Evolutionary conservation across 2,113 vertebrate genomes (phyloP), one percentile per base, ranked within the genome.

Genomic region (Ictidomys tridecemlineatus): DNA sequence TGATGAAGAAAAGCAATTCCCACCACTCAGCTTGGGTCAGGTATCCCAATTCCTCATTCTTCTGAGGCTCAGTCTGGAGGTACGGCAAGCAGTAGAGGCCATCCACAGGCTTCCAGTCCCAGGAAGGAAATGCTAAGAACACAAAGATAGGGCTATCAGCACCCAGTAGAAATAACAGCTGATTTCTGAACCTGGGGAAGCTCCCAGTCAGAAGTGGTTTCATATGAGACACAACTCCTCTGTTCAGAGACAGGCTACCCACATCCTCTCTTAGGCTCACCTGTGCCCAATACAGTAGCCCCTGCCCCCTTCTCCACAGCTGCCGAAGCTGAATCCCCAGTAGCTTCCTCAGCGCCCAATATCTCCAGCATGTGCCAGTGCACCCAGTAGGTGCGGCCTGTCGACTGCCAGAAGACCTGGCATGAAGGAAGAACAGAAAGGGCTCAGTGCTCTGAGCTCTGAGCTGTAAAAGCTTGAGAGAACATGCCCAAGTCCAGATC

Each of bases 351-450:
- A 0, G 98, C 95, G 32, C 98, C 98, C 85, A 99, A 79, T 58
- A 99, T 99, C 98, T 99, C 99, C 79, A 99, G 97, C 99, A 99
- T 99, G 97, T 99, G 99, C 99, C 99, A 99, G 98, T 99, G 99
- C 8, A 99, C 99, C 99, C 99, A 99, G 98, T 99, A 99, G 0
- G 99, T 99, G 13, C 99, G 98, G 91, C 99, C 99, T 1, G 99
- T 98, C 0, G 99, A 99, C 89, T 99, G 99, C 99, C 99, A 99
- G 98, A 99, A 99, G 32, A 99, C 99, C 99, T 99, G 97, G 53
- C 11, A 5, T 4, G 30, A 89, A 10, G 67, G 30, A 95, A 51
- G 28, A 53, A 45, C 8, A 92, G 7, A 73, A 61, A 69, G 28
- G 61, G 56, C 45, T 94, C 26, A 32, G 67, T 12, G 4, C 37